Percentiles rank a stretch among this genome's conserved stretches.
Conservation (phyloP, 2,888 invertebrate species). For the Drosophila basisetae region DNA sequence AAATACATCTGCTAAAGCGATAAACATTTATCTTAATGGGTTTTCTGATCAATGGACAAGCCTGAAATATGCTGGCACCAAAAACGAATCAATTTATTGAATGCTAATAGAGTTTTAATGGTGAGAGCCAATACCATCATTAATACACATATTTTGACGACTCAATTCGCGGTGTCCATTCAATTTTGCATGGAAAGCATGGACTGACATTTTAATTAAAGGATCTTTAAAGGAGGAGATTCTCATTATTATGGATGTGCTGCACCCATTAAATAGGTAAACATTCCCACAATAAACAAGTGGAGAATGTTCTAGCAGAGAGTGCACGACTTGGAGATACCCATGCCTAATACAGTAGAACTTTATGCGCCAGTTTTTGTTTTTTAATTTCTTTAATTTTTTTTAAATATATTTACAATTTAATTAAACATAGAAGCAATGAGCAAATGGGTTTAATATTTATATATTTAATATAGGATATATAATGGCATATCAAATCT, state of each 20-base stretch:
- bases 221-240: conserved; percentile 46
- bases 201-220: conserved; percentile 67
- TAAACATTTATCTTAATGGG: conserved; percentile 1
- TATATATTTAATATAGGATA: neutral
- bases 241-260: conserved; percentile 26
- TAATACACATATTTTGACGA: neutral
- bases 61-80: neutral
- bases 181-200: conserved; percentile 21
- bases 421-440: neutral
- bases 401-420: neutral
- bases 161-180: neutral
- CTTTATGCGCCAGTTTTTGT: neutral
- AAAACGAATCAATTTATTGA: neutral
- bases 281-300: neutral
- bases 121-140: neutral
- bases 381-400: too few species aligned
- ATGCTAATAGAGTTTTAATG: neutral
- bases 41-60: neutral
- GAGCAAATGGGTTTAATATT: neutral
- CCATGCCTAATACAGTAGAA: neutral
- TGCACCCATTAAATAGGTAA: neutral
- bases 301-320: neutral
- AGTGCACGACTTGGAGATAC: neutral
- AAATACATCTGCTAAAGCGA: conserved; percentile 13
- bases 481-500: neutral